Conservation (phyloP, 1,140 invertebrate species). For the Bombus breviceps region DNA sequence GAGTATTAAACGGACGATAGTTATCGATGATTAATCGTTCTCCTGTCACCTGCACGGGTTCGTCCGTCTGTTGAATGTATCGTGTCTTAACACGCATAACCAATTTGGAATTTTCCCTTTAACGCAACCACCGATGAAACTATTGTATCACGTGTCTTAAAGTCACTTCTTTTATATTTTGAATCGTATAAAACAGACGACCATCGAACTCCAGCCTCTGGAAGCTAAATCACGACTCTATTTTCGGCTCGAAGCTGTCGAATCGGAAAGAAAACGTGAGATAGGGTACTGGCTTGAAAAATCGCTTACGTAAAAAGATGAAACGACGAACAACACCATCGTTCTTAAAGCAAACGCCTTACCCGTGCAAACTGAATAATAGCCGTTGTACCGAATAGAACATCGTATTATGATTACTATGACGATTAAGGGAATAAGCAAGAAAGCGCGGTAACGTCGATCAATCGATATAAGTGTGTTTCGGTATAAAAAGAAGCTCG, state of each 20-base stretch:
- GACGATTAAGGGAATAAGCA: not conserved
- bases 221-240: not conserved
- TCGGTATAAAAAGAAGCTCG: not conserved
- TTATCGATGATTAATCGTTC: conserved; percentile 73
- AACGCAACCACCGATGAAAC: not conserved
- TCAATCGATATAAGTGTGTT: no score
- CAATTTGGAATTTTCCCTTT: conserved; percentile 49
- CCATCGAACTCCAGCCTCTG: no score
- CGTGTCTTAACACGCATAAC: conserved; percentile 44
- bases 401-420: not conserved
- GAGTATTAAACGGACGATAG: conserved; percentile 66
- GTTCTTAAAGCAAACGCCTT: no score
- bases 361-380: no score
- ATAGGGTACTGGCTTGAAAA: not conserved
- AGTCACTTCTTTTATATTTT: not conserved
- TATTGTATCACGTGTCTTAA: not conserved
- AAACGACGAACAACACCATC: not conserved
- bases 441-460: not conserved
- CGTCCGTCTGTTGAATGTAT: conserved; percentile 49
- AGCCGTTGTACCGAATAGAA: not conserved
- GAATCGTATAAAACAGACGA: no score
- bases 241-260: not conserved
- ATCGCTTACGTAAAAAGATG: not conserved
- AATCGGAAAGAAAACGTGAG: not conserved
- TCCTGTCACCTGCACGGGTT: conserved; percentile 63